A percentile compares a stretch with the other conserved stretches of the same genome.
Evolutionary conservation across 1,140 invertebrate genomes (phyloP).

Genomic region (Berghia stephanieae): DNA sequence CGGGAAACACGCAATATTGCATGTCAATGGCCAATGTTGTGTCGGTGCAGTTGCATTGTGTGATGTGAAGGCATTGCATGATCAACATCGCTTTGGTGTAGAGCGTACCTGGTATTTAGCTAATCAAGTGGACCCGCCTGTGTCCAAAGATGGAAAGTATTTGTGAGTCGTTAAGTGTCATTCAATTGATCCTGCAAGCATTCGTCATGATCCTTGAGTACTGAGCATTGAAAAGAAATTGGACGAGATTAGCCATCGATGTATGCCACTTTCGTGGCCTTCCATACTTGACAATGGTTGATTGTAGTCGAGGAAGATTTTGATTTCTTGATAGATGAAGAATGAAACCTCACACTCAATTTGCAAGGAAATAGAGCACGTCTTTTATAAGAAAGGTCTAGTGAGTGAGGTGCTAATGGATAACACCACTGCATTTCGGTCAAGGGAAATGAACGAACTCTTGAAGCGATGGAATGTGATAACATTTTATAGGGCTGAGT

Average conservation of each 20-base stretch:
- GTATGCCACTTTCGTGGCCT: background rate
- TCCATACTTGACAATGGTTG: background rate
- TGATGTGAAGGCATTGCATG: background rate
- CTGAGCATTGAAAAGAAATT: background rate
- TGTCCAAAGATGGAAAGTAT: background rate
- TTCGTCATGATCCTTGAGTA: background rate
- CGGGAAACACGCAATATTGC: too few species aligned
- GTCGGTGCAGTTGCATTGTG: background rate
- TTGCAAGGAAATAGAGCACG: slow-evolving; percentile 1
- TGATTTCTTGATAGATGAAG: background rate
- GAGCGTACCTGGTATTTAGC: too few species aligned
- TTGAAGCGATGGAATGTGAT: background rate
- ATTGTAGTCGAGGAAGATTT: slow-evolving; percentile 1
- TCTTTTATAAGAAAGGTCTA: background rate
- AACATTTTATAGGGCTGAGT: background rate
- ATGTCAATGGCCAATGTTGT: background rate
- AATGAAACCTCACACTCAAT: background rate
- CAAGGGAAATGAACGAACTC: background rate
- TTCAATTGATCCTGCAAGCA: slow-evolving; percentile 7
- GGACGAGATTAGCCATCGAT: slow-evolving; percentile 3
- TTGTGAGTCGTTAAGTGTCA: background rate
- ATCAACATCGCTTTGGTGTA: too few species aligned
- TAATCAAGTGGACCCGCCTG: background rate
- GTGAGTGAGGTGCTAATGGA: slow-evolving; percentile 7
- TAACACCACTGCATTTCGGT: background rate